phyloP scores from a whole-genome alignment of 1,140 invertebrate genomes.

The Polyergus mexicanus region DNA sequence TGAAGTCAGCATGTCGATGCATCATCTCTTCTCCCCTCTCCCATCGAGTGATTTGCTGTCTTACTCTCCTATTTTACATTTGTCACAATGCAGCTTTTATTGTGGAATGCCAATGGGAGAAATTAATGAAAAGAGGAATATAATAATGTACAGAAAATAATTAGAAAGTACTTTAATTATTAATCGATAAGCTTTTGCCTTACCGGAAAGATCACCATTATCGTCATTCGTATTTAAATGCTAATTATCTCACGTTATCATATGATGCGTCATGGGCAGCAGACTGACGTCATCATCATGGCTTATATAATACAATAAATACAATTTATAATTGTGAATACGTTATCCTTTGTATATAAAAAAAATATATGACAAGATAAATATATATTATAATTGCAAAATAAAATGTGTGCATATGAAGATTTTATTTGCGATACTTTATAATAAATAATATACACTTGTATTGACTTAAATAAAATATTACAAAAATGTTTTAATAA shows the following conservation, averaged over 20 bases:
- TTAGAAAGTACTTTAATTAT: neutral
- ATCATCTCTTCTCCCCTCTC: neutral
- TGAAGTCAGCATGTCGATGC: slow-evolving; percentile 10
- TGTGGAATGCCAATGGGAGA: neutral
- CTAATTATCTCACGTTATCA: neutral
- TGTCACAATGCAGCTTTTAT: too few relatives aligned
- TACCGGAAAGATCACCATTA: neutral
- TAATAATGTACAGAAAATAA: neutral
- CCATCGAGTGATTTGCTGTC: neutral
- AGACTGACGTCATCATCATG: slow-evolving; percentile 16
- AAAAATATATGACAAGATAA: neutral
- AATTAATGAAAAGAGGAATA: neutral
- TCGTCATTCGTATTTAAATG: slow-evolving; percentile 13
- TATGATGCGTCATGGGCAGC: slow-evolving; percentile 10
- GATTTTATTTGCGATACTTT: slow-evolving; percentile 40
- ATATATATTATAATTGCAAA: neutral
- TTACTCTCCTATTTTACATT: neutral
- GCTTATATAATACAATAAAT: slow-evolving; percentile 1
- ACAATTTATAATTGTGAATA: neutral
- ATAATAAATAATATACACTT: slow-evolving; percentile 34
- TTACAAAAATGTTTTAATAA: slow-evolving; percentile 49
- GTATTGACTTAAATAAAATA: slow-evolving; percentile 16
- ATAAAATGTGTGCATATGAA: slow-evolving; percentile 19
- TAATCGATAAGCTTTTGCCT: neutral
- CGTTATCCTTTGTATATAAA: neutral